A percentile compares a stretch with the other conserved stretches of the same genome.
Conservation (phyloP, 2,888 invertebrate genomes). For the Apoda limacodes region DNA sequence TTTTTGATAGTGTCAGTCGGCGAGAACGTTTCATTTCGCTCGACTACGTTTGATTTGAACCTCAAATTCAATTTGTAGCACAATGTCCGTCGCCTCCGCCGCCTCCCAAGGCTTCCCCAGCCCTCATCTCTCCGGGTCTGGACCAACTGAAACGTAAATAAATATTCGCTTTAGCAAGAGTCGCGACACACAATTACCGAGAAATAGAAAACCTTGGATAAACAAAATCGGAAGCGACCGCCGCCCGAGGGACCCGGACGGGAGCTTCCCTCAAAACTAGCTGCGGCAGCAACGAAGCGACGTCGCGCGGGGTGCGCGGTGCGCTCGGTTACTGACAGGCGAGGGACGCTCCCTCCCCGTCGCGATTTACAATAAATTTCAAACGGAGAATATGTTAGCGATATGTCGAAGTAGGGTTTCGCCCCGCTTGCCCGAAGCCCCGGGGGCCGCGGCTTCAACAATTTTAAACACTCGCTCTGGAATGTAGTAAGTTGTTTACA, state of each 20-base stretch:
- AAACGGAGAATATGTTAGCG: constrained; percentile 64
- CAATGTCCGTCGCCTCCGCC: constrained; percentile 31
- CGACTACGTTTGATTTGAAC: constrained; percentile 60
- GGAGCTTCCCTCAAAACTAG: constrained; percentile 12
- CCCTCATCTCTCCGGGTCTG: constrained; percentile 27
- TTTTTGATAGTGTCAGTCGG: constrained; percentile 62
- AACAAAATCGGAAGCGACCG: constrained; percentile 60
- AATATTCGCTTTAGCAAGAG: constrained; percentile 67
- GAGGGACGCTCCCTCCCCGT: constrained; percentile 37
- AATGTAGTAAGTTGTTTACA: constrained; percentile 56
- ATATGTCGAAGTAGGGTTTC: constrained; percentile 43
- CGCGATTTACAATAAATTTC: constrained; percentile 66
- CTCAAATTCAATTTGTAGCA: constrained; percentile 61
- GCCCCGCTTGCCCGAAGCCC: background rate
- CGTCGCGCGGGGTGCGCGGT: constrained; percentile 23
- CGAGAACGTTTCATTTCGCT: constrained; percentile 53
- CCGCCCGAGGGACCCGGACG: constrained; percentile 19
- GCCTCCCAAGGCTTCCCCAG: constrained; percentile 17
- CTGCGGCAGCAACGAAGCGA: constrained; percentile 22
- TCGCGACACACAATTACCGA: constrained; percentile 62
- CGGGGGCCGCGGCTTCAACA: constrained; percentile 23
- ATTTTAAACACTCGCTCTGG: constrained; percentile 49
- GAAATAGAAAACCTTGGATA: constrained; percentile 66
- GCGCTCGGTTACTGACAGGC: constrained; percentile 20
- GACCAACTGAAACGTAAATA: constrained; percentile 60